phyloP scores from a whole-genome alignment of 2,888 invertebrate species.

The Seira ritae region DNA sequence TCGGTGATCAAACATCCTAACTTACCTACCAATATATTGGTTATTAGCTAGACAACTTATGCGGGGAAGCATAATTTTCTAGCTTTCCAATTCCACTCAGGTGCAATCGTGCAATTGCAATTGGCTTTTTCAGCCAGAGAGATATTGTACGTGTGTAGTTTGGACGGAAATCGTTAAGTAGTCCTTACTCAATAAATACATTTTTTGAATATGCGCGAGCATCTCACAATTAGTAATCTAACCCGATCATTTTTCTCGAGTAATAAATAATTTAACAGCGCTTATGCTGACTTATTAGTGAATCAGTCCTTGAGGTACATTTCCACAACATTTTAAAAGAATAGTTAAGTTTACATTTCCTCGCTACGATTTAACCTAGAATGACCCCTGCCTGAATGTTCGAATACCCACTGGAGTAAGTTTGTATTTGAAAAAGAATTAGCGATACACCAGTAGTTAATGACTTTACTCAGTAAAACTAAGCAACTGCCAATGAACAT shows the following conservation, averaged over 20 bases:
- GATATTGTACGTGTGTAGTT: background rate
- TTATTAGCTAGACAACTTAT: background rate
- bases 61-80: background rate
- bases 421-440: too few species aligned
- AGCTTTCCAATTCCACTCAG: constrained; percentile 14
- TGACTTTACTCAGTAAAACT: too few species aligned
- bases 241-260: too few species aligned
- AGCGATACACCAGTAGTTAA: too few species aligned
- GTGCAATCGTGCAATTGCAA: constrained; percentile 61
- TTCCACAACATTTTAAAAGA: constrained; percentile 12
- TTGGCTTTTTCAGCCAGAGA: constrained; percentile 12
- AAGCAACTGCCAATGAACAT: too few species aligned
- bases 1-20: background rate
- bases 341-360: background rate
- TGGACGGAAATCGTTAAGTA: background rate
- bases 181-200: background rate
- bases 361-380: background rate
- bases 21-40: background rate
- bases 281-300: background rate
- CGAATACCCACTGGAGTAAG: background rate
- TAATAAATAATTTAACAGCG: background rate
- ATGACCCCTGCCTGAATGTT: background rate
- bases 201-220: too few species aligned
- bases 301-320: background rate
- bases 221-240: too few species aligned